These are phyloP conservation scores for Cistogaster globosa DNA, from an alignment of 2,888 invertebrate species.

Conservation along the genomic window DNA sequence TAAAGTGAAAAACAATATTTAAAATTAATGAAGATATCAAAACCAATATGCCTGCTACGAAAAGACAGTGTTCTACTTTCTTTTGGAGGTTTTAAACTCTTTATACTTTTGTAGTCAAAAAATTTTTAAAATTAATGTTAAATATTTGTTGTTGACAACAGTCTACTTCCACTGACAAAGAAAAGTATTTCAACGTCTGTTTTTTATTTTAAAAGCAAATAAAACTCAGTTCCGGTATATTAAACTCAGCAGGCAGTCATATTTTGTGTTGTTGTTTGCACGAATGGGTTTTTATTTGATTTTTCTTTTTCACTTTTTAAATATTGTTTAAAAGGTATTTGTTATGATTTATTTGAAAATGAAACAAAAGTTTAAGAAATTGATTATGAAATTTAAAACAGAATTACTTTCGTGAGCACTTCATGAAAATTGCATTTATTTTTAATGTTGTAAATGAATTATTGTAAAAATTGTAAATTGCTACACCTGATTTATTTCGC, in stretches of 20 bases:
- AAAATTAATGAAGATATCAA: not conserved
- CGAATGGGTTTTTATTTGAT: slow-evolving; percentile 38
- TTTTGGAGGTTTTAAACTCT: slow-evolving; percentile 8
- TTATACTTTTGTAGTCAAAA: not conserved
- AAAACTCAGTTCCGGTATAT: slow-evolving; percentile 57
- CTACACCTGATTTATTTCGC: not conserved
- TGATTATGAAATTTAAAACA: not conserved
- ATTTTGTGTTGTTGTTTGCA: slow-evolving; percentile 1
- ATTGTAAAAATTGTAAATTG: not conserved
- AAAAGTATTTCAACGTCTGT: slow-evolving; percentile 20
- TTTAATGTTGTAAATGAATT: not conserved
- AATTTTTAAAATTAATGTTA: slow-evolving; percentile 40
- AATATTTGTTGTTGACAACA: slow-evolving; percentile 47
- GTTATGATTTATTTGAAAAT: slow-evolving; percentile 41
- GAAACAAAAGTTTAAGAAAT: not conserved
- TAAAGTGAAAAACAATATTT: not conserved
- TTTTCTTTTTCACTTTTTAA: slow-evolving; percentile 1
- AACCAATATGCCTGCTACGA: slow-evolving; percentile 29
- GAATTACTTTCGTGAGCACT: not conserved
- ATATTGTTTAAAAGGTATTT: slow-evolving; percentile 34
- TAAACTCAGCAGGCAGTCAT: slow-evolving; percentile 49
- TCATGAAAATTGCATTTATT: slow-evolving; percentile 8
- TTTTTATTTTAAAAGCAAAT: slow-evolving; percentile 42
- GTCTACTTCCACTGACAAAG: slow-evolving; percentile 1
- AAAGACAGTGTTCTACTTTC: slow-evolving; percentile 39